phyloP scores from a whole-genome alignment of 1,140 invertebrate genomes.

The Polypedilum pembai region DNA sequence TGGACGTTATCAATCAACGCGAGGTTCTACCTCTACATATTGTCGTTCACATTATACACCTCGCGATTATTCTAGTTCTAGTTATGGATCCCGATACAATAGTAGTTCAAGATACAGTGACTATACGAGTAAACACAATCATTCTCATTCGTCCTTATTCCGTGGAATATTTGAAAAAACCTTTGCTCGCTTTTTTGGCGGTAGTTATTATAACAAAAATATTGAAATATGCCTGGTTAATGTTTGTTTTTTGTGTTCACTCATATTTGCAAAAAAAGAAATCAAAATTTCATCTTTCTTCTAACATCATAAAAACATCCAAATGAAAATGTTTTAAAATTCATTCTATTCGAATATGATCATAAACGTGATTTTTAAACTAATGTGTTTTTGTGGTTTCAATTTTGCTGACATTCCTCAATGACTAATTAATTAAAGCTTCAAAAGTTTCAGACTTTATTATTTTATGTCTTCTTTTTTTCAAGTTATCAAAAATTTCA shows the following conservation, averaged over 20 bases:
- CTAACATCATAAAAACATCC: too few species aligned
- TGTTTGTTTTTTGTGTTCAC: background rate
- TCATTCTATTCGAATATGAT: too few species aligned
- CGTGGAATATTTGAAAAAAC: constrained; percentile 13
- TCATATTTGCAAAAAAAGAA: background rate
- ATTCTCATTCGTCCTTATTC: background rate
- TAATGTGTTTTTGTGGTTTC: constrained; percentile 13
- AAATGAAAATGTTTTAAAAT: too few species aligned
- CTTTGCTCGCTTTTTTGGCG: constrained; percentile 23
- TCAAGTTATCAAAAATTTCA: background rate
- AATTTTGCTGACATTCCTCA: background rate
- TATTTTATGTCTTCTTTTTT: background rate
- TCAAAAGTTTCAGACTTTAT: background rate
- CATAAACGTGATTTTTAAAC: background rate
- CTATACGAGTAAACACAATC: background rate
- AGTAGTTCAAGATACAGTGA: constrained; percentile 18
- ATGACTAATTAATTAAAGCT: constrained; percentile 10
- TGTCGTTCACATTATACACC: constrained; percentile 9
- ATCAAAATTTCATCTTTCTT: too few species aligned
- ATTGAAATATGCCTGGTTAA: background rate
- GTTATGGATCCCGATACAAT: background rate
- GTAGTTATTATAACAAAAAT: background rate
- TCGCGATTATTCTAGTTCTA: background rate
- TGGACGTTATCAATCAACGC: constrained; percentile 3
- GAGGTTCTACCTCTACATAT: background rate